Conservation (phyloP, 1,140 invertebrate genomes). For the Metopolophium dirhodum region DNA sequence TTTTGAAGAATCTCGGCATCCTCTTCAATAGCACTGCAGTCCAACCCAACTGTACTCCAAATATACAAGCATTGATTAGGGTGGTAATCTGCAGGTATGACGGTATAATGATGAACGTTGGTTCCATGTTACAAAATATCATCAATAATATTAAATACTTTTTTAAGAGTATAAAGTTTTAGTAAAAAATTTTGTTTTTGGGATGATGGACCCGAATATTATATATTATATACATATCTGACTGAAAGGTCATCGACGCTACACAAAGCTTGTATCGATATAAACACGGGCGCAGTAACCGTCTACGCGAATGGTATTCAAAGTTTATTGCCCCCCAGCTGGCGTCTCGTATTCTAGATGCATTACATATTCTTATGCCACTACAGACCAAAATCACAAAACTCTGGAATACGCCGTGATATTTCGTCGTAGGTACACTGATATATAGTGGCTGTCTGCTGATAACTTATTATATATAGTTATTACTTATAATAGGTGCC, state of each 20-base stretch:
- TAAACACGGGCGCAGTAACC: background rate
- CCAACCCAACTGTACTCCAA: background rate
- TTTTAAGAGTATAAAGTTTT: background rate
- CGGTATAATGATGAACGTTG: background rate
- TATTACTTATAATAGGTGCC: background rate
- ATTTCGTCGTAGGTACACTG: background rate
- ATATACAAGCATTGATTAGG: background rate
- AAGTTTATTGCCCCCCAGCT: conserved; percentile 8
- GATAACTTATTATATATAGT: background rate
- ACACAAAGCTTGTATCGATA: background rate
- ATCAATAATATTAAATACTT: background rate
- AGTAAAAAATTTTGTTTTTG: background rate
- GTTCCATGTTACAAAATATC: background rate
- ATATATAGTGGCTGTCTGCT: background rate
- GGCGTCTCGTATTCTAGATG: background rate
- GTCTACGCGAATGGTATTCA: background rate
- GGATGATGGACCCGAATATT: background rate
- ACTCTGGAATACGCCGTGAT: background rate
- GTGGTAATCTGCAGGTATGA: no score
- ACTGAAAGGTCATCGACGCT: background rate
- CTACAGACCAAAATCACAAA: background rate
- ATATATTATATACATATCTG: background rate
- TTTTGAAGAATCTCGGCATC: background rate
- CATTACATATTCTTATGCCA: background rate
- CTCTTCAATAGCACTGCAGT: background rate